Percentiles rank a stretch among this genome's conserved stretches.
Conservation (phyloP, 1,140 invertebrate species). For the Littorina saxatilis region DNA sequence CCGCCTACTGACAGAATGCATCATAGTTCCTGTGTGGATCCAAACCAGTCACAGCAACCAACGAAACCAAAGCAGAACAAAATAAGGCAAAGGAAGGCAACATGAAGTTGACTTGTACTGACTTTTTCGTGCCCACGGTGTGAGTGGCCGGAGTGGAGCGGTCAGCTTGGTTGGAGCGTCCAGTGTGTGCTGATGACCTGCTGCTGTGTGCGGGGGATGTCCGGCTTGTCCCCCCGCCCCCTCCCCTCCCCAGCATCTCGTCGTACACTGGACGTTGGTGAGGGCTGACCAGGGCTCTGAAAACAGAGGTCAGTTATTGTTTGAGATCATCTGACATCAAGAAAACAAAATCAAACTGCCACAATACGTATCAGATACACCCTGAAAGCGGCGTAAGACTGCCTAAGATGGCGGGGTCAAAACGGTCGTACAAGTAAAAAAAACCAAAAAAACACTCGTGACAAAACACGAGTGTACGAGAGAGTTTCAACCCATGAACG, state of each 20-base stretch:
- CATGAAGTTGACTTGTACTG: no score
- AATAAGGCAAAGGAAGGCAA: background rate
- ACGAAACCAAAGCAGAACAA: background rate
- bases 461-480: no score
- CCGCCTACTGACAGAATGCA: no score
- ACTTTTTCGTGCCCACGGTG: conserved; percentile 29
- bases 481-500: no score
- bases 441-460: no score
- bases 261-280: conserved; percentile 65
- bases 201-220: conserved; percentile 25
- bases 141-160: background rate
- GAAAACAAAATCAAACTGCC: no score
- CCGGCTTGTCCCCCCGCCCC: conserved; percentile 4
- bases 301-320: background rate
- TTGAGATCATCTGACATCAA: background rate
- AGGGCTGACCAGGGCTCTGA: conserved; percentile 69
- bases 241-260: conserved; percentile 37
- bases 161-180: background rate
- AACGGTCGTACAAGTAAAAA: no score
- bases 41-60: no score
- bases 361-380: no score
- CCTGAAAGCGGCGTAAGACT: no score
- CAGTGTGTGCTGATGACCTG: conserved; percentile 1
- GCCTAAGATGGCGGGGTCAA: no score
- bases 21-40: no score